Evolutionary conservation across 2,797 vertebrate species (phyloP), one percentile per base, ranked within the genome.

Genomic region (Sebastes taczanowskii): DNA sequence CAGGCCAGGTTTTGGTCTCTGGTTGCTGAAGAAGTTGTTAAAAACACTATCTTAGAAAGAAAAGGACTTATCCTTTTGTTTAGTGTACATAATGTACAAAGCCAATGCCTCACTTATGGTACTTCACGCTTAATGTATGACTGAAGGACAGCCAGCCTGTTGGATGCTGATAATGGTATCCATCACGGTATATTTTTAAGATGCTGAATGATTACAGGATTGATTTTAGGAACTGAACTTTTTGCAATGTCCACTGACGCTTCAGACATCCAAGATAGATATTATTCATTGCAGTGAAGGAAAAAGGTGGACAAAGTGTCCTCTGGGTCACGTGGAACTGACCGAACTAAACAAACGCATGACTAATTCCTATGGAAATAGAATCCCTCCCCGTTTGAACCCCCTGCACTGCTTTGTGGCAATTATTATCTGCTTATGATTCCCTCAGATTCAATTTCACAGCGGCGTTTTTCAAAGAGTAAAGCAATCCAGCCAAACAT

Each of bases 341-440:
- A 32, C 61, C 5, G 1, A 58, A 66, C 30, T 22, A 38, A 71
- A 86, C 49, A 27, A 38, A 52, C 3, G 3, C 63, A 34, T 30
- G 60, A 80, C 35, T 66, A 63, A 74, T 76, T 78, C 62, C 18
- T 4, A 29, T 70, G 62, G 72, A 84, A 83, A 60, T 20, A 22
- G n/a, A 64, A 35, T 13, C 22, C 18, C 1, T 58, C 6, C 4
- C 71, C 53, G 52, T 81, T 69, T 69, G 20, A 81, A 62, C 70
- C 22, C 27, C 67, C n/a, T n/a, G 64, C 68, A 42, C 14, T 3
- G 18, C 66, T 81, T 71, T 63, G 71, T 58, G 38, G 46, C 35
- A 85, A 77, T 85, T 79, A 80, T 71, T 46, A 86, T 85, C 83
- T 60, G 83, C 85, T 78, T 63, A 62, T 56, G 59, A 83, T 65